Base-by-base conservation (phyloP, 2,888 invertebrate genomes). In the Eristalis arbustorum region DNA sequence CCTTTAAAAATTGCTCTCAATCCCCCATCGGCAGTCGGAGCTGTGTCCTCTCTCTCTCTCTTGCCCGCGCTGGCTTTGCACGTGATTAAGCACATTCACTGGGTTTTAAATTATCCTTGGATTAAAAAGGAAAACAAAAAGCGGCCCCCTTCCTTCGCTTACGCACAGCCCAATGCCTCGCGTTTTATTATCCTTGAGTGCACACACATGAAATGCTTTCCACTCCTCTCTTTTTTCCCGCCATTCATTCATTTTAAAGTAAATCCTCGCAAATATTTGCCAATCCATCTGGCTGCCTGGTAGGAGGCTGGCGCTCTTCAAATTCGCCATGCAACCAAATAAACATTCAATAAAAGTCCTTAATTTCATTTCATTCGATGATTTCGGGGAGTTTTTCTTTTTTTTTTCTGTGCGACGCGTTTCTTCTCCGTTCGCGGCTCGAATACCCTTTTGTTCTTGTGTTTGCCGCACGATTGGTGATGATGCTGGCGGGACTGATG, bases 261-360 rank as follows among this genome's bases (percentile, higher is more conserved):
- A 78, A 78, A 83, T 87, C 82, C 82, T 72, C 72, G 79, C 83
- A 82, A 87, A 83, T 87, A 87, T 83, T 83, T 83, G 71, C 78
- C 71, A 37, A 73, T 71, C 62, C 72, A 67, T 59, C 75, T 71
- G 14, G 57, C 59, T 34, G 66, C 37, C 28, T 14, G 10, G 23
- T 40, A 40, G 23, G 56, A 42, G 56, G 13, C 14, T 25, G 25
- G 25, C 66, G 42, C 77, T 69, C 85, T 85, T 74, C 73, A 82
- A 75, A 87, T 82, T 74, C 83, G 72, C 72, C 87, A 77, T 82
- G 78, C 78, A 78, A 83, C 78, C 87, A 87, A 87, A 87, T 83
- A 87, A 87, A 87, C 87, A 87, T 83, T 87, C 87, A 87, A 87
- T 87, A 87, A 87, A 87, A 87, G 83, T 83, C 87, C 83, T 83